Base-by-base conservation (phyloP, 2,113 vertebrate genomes). In the Plecturocebus donacophilus region DNA sequence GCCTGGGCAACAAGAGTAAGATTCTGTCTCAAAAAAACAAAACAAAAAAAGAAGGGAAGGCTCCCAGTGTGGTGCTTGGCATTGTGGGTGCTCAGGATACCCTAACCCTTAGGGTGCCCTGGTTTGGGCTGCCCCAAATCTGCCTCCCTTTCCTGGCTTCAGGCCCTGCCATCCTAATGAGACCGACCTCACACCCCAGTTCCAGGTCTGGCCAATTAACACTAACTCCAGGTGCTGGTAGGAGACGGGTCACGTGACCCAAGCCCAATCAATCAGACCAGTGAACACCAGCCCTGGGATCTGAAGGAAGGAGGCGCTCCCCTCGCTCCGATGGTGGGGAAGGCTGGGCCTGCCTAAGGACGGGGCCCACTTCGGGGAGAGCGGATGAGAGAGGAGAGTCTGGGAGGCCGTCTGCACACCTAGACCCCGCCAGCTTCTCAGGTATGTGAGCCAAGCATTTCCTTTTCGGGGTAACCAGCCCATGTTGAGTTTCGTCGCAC, bases 281-380 rank as follows among this genome's bases (percentile, higher is more conserved):
- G 6, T 5, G 27, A 30, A 40, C 2, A 0, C 6, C 64, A 21
- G 71, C 52, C 3, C 32, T 14, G 38, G 12, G 8, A 12, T 21
- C 32, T 49, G 54, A 38, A 1, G 2, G 32, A n/a, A n/a, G 35
- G 35, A 17, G 30, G 6, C 3, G 9, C 20, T 3, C 42, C 45
- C n/a, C 30, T 21, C 64, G 27, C 30, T 21, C 61, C 52, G 27
- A 3, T 0, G 17, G 6, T 47, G n/a, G n/a, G n/a, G n/a, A n/a
- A 20, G 8, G 23, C 2, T 3, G 0, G 64, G 71, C 66, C 75
- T 14, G 30, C 13, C 83, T n/a, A n/a, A 79, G 91, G 17, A 5
- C 2, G 7, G 27, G 56, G 47, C 49, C 16, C 1, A 0, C 3
- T 1, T 5, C 0, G 2, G 11, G 66, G 9, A 71, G 40, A 75